Conservation (phyloP, 2,888 invertebrate genomes). For the Pyralis farinalis region DNA sequence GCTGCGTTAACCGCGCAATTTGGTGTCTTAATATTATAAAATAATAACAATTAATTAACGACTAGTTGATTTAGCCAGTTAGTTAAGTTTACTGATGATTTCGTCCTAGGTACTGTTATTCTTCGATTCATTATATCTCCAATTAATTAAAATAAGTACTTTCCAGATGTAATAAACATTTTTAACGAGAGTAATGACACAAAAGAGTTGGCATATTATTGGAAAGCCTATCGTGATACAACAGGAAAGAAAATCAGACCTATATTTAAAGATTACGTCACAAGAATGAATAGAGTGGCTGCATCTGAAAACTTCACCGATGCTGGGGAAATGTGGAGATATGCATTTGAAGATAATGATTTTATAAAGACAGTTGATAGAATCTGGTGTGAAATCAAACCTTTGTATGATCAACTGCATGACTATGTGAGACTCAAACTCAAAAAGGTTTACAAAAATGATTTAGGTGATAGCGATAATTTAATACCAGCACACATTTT, state of each 20-base stretch:
- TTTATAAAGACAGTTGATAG: conserved; percentile 62
- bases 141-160: no score
- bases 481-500: conserved; percentile 86
- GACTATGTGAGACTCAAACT: conserved; percentile 82
- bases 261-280: conserved; percentile 82
- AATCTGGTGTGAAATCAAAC: conserved; percentile 82
- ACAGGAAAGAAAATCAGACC: conserved; percentile 83
- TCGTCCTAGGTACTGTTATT: no score
- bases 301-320: conserved; percentile 71
- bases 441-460: conserved; percentile 66
- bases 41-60: no score
- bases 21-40: no score
- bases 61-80: no score
- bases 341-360: conserved; percentile 62
- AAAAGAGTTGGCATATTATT: conserved; percentile 82
- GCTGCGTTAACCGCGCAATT: no score
- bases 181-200: conserved; percentile 79
- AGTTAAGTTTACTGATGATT: no score
- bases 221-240: conserved; percentile 84
- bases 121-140: no score
- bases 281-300: conserved; percentile 83
- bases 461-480: conserved; percentile 60
- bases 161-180: conserved; percentile 58
- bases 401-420: conserved; percentile 84
- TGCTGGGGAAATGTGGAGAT: conserved; percentile 72